Percentiles rank a stretch among this genome's conserved stretches.
These are phyloP conservation scores for Aepyceros melampus DNA, from an alignment of 2,113 vertebrate species.

Conservation along the genomic window DNA sequence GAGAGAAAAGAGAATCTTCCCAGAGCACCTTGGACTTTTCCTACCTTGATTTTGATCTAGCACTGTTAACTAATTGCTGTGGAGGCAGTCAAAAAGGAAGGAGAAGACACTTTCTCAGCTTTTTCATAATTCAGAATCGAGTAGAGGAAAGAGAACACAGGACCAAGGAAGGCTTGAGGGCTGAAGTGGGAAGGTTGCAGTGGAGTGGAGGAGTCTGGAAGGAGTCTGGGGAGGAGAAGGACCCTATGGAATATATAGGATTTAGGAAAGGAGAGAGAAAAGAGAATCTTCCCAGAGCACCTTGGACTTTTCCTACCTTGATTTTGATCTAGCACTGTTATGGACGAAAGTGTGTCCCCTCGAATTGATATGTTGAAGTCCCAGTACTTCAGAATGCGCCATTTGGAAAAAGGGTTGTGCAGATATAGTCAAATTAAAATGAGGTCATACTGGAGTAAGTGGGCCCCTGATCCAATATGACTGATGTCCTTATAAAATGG, in stretches of 20 bases:
- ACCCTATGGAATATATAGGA: neutral
- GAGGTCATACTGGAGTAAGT: neutral
- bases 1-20: neutral
- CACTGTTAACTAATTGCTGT: neutral
- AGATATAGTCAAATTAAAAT: neutral
- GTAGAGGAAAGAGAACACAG: neutral
- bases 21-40: neutral
- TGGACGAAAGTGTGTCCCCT: neutral
- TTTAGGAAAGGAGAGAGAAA: neutral
- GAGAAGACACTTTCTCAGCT: neutral
- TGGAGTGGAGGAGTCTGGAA: neutral
- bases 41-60: neutral
- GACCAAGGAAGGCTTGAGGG: neutral
- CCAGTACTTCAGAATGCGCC: neutral
- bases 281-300: neutral
- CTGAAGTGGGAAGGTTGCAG: accelerated
- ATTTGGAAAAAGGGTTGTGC: neutral
- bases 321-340: neutral
- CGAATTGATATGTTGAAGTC: neutral
- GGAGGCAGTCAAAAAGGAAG: neutral
- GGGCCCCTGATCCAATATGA: neutral
- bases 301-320: neutral
- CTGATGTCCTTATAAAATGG: neutral
- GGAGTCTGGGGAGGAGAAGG: neutral
- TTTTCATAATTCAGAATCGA: neutral